Percentiles rank a stretch among this genome's conserved stretches.
phyloP scores from a whole-genome alignment of 2,113 vertebrate genomes.

The Apeltes quadracus region DNA sequence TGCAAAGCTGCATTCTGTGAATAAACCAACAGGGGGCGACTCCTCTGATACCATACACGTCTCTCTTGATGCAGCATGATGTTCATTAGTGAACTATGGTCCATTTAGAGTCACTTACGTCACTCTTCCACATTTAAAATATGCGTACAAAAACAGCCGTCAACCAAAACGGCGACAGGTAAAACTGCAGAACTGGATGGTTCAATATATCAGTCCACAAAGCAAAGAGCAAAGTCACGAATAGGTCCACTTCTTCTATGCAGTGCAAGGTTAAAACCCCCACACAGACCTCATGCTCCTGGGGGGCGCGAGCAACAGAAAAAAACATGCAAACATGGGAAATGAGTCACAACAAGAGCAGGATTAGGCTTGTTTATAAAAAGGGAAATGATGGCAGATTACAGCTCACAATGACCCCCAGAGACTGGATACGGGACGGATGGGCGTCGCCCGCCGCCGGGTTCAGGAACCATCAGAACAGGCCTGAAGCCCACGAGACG shows the following conservation, averaged over 20 bases:
- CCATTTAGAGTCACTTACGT: no score
- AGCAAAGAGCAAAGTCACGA: no score
- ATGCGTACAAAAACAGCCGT: background rate
- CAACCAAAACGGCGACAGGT: constrained; percentile 7
- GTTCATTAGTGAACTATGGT: no score
- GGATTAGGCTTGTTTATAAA: constrained; percentile 59
- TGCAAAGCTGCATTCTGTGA: no score
- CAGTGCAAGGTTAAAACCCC: no score
- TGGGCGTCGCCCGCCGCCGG: background rate
- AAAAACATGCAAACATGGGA: constrained; percentile 22
- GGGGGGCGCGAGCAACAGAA: background rate
- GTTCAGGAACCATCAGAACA: background rate
- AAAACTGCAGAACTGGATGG: background rate
- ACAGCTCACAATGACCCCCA: constrained; percentile 37
- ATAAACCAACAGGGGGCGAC: background rate
- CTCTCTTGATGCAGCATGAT: no score
- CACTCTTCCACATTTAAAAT: background rate
- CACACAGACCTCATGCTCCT: no score
- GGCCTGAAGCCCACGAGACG: background rate
- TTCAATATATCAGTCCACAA: background rate
- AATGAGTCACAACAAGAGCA: constrained; percentile 53
- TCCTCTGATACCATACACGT: background rate
- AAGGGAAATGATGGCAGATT: constrained; percentile 26
- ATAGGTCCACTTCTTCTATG: no score
- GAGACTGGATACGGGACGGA: constrained; percentile 35